Conservation (phyloP, 2,888 invertebrate species). For the Eueremaeus valkanovi region DNA sequence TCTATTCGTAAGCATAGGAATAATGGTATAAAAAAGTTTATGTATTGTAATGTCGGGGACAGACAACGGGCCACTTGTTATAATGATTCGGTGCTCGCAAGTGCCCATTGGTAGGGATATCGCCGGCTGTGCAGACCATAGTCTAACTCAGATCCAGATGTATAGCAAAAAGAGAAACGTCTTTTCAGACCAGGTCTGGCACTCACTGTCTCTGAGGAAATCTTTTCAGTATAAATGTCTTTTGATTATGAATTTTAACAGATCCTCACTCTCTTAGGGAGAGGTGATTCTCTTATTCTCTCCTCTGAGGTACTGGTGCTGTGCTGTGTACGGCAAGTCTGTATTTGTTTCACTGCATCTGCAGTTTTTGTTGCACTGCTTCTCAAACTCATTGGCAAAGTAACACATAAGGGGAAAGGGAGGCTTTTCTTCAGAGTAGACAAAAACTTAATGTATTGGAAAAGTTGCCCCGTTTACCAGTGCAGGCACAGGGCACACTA, state of each 20-base stretch:
- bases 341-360: background rate
- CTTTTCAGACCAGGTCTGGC: background rate
- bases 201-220: background rate
- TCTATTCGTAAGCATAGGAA: background rate
- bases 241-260: background rate
- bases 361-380: background rate
- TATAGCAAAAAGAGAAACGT: background rate
- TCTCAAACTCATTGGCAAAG: background rate
- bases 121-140: background rate
- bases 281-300: background rate
- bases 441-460: no score
- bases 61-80: constrained; percentile 2
- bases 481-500: no score
- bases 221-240: background rate
- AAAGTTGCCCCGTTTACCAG: no score
- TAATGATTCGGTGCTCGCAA: background rate
- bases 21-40: background rate
- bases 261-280: background rate
- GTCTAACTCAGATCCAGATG: background rate
- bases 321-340: background rate
- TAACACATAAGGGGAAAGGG: background rate
- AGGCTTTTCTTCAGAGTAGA: no score
- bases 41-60: background rate
- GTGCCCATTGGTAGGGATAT: background rate
- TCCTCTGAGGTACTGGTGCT: background rate